These are phyloP conservation scores for Scophthalmus maximus DNA, from an alignment of 2,113 vertebrate species.

Conservation along the genomic window DNA sequence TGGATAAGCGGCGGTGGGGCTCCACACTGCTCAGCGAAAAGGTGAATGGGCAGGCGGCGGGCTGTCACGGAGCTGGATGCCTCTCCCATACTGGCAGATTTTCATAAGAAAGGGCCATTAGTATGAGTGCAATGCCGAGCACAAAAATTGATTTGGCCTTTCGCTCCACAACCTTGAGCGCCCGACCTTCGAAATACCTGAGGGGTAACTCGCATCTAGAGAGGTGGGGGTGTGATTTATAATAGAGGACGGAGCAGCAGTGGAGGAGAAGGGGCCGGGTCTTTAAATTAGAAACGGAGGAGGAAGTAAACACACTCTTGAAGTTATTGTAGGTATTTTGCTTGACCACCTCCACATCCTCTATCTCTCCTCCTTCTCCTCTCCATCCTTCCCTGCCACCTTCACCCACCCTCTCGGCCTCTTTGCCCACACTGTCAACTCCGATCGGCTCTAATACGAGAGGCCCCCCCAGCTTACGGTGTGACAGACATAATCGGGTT, in stretches of 20 bases:
- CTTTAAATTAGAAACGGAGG: slow-evolving; percentile 28
- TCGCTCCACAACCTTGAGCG: slow-evolving; percentile 61
- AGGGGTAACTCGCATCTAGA: slow-evolving; percentile 1
- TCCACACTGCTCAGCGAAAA: background rate
- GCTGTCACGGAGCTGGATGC: slow-evolving; percentile 29
- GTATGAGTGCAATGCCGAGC: slow-evolving; percentile 49
- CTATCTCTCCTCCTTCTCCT: background rate
- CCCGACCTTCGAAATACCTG: slow-evolving; percentile 50
- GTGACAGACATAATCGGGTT: slow-evolving; percentile 47
- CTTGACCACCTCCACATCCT: no score
- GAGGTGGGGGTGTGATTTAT: slow-evolving; percentile 4
- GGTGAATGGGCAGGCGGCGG: slow-evolving; percentile 36
- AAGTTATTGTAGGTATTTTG: no score
- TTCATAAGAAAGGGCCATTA: slow-evolving; percentile 54
- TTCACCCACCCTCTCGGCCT: no score
- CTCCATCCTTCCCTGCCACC: background rate
- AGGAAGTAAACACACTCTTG: slow-evolving; percentile 15
- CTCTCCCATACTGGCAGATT: slow-evolving; percentile 39
- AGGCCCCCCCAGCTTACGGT: slow-evolving; percentile 33
- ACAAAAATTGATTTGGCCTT: slow-evolving; percentile 71
- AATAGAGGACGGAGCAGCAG: slow-evolving; percentile 2
- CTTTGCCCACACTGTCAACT: background rate
- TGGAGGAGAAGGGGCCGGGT: background rate
- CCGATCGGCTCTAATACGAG: slow-evolving; percentile 15
- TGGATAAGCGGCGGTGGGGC: slow-evolving; percentile 1